These are phyloP conservation scores for Asobara japonica DNA, from an alignment of 1,140 invertebrate species.

Conservation along the genomic window DNA sequence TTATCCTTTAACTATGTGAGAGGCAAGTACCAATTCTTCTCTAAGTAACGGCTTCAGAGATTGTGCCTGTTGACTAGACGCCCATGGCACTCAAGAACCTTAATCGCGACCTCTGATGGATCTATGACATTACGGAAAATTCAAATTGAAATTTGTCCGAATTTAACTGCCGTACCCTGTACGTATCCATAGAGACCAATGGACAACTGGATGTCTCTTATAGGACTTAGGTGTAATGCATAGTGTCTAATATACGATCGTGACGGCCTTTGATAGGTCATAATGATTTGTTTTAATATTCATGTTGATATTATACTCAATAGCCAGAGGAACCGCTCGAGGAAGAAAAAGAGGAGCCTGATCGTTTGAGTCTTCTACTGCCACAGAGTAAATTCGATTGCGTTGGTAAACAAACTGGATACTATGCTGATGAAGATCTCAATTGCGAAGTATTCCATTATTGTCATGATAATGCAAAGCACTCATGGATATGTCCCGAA, in stretches of 20 bases:
- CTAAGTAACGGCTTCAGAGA: no score
- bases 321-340: constrained; percentile 71
- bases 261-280: not conserved
- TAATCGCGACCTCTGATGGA: no score
- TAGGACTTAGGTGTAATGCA: not conserved
- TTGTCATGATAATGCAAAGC: constrained; percentile 88
- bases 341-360: constrained; percentile 85
- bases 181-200: no score
- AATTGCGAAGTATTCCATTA: constrained; percentile 95
- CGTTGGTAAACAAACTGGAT: constrained; percentile 82
- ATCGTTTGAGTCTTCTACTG: constrained; percentile 80
- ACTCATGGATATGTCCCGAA: constrained; percentile 93
- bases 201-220: no score
- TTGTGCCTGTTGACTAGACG: no score
- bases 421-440: constrained; percentile 90
- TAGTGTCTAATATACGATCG: not conserved
- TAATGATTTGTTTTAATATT: not conserved
- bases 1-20: no score
- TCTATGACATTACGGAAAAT: no score
- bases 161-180: no score
- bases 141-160: no score
- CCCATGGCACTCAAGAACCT: no score
- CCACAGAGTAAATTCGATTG: constrained; percentile 88
- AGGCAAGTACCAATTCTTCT: no score
- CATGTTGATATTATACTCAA: not conserved